Conservation (phyloP, 2,113 vertebrate species). For the Xiphophorus couchianus region DNA sequence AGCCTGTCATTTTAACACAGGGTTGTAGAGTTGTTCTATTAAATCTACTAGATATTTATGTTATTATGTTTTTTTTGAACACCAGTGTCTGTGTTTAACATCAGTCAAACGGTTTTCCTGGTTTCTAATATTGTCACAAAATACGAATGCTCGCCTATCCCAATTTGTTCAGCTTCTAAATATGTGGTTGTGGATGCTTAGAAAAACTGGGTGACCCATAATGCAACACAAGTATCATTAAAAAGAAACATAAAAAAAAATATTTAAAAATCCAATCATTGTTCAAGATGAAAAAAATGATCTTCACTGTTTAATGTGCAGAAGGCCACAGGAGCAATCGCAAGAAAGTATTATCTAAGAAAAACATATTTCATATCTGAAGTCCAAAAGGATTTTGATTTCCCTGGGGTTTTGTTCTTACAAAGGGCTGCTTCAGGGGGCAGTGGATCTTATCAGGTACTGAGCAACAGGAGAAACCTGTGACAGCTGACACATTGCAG, state of each 20-base stretch:
- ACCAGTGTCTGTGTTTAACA: not conserved
- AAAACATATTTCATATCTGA: slow-evolving; percentile 47
- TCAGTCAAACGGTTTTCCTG: not conserved
- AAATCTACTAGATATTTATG: too few relatives aligned
- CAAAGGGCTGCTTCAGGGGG: slow-evolving; percentile 47
- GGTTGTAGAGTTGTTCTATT: too few relatives aligned
- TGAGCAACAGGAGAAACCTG: slow-evolving; percentile 65
- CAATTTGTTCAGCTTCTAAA: not conserved
- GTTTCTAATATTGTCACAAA: not conserved
- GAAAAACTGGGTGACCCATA: not conserved
- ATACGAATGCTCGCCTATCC: not conserved
- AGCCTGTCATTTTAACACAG: too few relatives aligned
- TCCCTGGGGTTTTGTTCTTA: slow-evolving; percentile 44
- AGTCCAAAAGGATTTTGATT: slow-evolving; percentile 27
- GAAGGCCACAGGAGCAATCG: slow-evolving; percentile 44
- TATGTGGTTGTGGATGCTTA: not conserved
- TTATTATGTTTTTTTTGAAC: too few relatives aligned
- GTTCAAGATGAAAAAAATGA: not conserved
- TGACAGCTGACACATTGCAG: slow-evolving; percentile 67
- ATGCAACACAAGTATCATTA: not conserved
- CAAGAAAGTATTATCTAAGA: slow-evolving; percentile 8
- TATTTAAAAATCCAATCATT: slow-evolving; percentile 11
- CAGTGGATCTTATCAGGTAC: slow-evolving; percentile 69
- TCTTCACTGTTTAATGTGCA: slow-evolving; percentile 28
- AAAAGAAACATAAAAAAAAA: not conserved